Conservation (phyloP, 1,140 invertebrate species). For the Pristionchus pacificus region DNA sequence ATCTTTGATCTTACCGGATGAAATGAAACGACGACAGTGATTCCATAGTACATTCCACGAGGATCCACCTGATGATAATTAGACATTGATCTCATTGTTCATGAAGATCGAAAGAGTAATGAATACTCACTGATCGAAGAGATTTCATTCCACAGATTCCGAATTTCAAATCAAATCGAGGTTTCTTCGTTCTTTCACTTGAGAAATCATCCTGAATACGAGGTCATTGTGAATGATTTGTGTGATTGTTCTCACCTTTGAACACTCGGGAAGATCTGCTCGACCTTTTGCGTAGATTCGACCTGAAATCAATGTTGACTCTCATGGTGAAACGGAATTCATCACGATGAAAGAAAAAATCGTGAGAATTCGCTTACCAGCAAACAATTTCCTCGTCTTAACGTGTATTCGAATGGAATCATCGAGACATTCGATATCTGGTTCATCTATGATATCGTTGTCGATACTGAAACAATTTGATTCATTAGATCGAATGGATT, state of each 20-base stretch:
- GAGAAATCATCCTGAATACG: constrained; percentile 47
- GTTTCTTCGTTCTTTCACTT: constrained; percentile 48
- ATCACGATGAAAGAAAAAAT: too few relatives aligned
- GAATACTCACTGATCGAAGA: constrained; percentile 48
- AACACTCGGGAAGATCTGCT: constrained; percentile 53
- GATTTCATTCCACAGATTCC: constrained; percentile 57
- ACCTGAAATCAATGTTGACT: constrained; percentile 30
- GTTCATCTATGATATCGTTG: constrained; percentile 57
- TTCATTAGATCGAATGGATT: constrained; percentile 13
- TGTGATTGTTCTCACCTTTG: constrained; percentile 28
- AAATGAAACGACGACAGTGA: constrained; percentile 55
- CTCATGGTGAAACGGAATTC: background rate
- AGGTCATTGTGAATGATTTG: too few relatives aligned
- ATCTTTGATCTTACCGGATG: constrained; percentile 38
- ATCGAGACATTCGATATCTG: constrained; percentile 56
- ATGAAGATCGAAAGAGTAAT: background rate
- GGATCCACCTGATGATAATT: constrained; percentile 46
- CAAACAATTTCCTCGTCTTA: constrained; percentile 53
- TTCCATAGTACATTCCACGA: constrained; percentile 57
- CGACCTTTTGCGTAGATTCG: constrained; percentile 56
- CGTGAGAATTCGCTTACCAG: constrained; percentile 27
- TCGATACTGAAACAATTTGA: constrained; percentile 43
- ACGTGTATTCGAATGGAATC: constrained; percentile 54
- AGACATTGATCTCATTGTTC: background rate
- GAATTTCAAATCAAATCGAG: constrained; percentile 49